Conservation (phyloP, 2,888 invertebrate species). For the Argynnis bischoffii region DNA sequence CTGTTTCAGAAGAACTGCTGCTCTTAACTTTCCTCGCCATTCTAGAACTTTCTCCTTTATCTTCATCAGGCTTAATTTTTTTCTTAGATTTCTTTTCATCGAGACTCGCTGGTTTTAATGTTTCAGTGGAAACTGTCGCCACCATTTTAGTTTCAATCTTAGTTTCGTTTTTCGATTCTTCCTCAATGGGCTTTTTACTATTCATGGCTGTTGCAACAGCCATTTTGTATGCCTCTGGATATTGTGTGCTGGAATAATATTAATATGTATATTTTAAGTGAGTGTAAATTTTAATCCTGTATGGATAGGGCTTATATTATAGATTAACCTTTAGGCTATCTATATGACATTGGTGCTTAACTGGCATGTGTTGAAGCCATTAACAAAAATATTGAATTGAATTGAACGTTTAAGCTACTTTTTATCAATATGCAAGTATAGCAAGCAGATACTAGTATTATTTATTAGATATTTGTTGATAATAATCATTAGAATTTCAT, state of each 20-base stretch:
- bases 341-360: no score
- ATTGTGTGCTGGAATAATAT: slow-evolving; percentile 77
- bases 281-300: neutral
- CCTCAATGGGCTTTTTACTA: slow-evolving; percentile 66
- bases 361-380: no score
- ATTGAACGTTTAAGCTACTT: no score
- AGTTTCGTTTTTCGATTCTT: slow-evolving; percentile 60
- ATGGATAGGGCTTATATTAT: no score
- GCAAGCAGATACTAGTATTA: no score
- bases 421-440: no score
- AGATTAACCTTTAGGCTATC: no score
- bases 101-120: slow-evolving; percentile 68
- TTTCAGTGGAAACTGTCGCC: slow-evolving; percentile 73
- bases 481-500: no score
- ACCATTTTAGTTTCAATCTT: slow-evolving; percentile 71
- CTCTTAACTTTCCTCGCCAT: slow-evolving; percentile 45
- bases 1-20: slow-evolving; percentile 83
- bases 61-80: slow-evolving; percentile 49
- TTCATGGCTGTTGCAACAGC: slow-evolving; percentile 80
- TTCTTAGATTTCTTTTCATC: slow-evolving; percentile 59
- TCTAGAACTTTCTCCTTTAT: slow-evolving; percentile 26
- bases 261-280: neutral
- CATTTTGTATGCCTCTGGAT: slow-evolving; percentile 85
- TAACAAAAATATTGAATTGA: no score
- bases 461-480: no score